Percentiles rank a stretch among this genome's conserved stretches.
phyloP scores from a whole-genome alignment of 2,888 invertebrate species.

The Chaitophorus viminalis region DNA sequence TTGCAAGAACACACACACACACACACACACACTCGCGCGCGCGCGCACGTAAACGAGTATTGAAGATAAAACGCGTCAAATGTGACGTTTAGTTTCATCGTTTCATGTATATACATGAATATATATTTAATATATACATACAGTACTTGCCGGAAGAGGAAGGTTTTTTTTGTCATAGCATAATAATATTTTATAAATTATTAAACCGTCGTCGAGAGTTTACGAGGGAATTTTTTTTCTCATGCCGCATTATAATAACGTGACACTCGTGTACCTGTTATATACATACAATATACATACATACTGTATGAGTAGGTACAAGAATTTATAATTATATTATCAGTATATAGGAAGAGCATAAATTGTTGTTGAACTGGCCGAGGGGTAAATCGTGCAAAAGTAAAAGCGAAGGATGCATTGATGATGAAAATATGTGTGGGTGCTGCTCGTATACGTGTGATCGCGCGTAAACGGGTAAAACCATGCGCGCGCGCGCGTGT shows the following conservation, averaged over 20 bases:
- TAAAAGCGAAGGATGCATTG: conserved; percentile 18
- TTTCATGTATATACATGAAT: too few species aligned
- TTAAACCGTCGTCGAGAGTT: conserved; percentile 24
- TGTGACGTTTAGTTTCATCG: conserved; percentile 37
- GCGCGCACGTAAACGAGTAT: too few species aligned
- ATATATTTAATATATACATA: not conserved
- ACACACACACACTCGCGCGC: not conserved
- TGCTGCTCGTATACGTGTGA: not conserved
- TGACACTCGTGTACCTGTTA: not conserved
- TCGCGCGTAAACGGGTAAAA: conserved; percentile 32
- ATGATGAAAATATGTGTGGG: conserved; percentile 3
- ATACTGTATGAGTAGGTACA: not conserved
- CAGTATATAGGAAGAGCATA: not conserved
- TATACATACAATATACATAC: not conserved
- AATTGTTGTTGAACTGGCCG: not conserved
- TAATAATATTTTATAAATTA: conserved; percentile 36
- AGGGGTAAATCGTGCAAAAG: conserved; percentile 24
- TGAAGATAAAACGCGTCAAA: not conserved
- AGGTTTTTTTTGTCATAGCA: not conserved
- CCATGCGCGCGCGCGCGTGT: not conserved
- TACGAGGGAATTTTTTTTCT: not conserved
- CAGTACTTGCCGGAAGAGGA: not conserved
- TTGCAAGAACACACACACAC: not conserved
- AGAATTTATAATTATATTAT: conserved; percentile 22
- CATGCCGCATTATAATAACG: conserved; percentile 6